A percentile compares a stretch with the other conserved stretches of the same genome.
phyloP scores from a whole-genome alignment of 2,113 vertebrate species.

The Sinocyclocheilus maitianheensis region DNA sequence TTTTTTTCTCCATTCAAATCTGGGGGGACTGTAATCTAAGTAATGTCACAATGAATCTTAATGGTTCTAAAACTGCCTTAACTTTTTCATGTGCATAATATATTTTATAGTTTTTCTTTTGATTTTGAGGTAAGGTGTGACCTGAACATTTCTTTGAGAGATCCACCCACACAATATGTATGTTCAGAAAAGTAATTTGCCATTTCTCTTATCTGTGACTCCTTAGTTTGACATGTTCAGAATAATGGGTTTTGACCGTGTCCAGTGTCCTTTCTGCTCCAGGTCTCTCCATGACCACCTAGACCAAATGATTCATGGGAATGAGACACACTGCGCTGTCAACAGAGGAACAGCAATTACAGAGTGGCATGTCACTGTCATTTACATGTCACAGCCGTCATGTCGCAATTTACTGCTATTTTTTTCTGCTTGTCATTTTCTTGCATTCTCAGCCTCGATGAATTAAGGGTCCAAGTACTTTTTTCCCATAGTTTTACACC shows the following conservation, averaged over 20 bases:
- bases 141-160: background rate
- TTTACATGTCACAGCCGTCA: background rate
- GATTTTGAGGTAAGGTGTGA: background rate
- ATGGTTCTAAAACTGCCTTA: background rate
- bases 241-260: conserved; percentile 14
- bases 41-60: background rate
- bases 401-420: background rate
- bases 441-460: background rate
- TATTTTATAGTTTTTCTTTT: background rate
- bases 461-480: background rate
- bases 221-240: background rate
- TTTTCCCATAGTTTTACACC: no score
- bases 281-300: background rate
- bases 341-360: conserved; percentile 20
- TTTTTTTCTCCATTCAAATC: background rate
- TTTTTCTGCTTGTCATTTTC: background rate
- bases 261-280: conserved; percentile 4
- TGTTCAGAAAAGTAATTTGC: background rate
- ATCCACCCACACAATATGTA: background rate
- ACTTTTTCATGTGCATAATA: background rate
- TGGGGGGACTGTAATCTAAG: background rate
- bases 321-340: conserved; percentile 20
- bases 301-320: conserved; percentile 3
- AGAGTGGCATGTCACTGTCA: conserved; percentile 18
- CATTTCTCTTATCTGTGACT: background rate